phyloP scores from a whole-genome alignment of 2,113 vertebrate species.

The Rhodinocichla rosea region DNA sequence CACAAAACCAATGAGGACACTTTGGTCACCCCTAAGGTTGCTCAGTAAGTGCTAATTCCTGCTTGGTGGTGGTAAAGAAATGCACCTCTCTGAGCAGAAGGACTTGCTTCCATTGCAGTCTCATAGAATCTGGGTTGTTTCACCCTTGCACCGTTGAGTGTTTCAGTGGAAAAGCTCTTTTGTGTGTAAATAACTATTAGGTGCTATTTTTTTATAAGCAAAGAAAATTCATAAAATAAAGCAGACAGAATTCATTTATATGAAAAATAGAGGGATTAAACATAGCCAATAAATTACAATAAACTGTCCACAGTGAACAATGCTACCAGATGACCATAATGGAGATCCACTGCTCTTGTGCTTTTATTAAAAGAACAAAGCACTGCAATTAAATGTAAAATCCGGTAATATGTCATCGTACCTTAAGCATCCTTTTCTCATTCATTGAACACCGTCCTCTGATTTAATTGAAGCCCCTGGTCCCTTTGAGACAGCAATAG shows the following conservation, averaged over 20 bases:
- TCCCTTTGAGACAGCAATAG: conserved; percentile 54
- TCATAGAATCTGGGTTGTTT: neutral
- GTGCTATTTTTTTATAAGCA: neutral
- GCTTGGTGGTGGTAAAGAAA: neutral
- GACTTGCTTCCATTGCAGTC: neutral
- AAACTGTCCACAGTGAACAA: conserved; percentile 54
- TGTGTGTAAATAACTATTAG: conserved; percentile 44
- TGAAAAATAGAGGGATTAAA: conserved; percentile 49
- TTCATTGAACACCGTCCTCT: conserved; percentile 44
- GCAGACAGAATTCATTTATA: conserved; percentile 42
- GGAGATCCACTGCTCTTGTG: conserved; percentile 51
- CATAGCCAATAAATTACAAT: conserved; percentile 43
- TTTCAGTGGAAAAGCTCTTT: neutral
- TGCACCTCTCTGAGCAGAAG: neutral
- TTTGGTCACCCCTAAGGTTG: neutral
- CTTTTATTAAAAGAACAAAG: conserved; percentile 71
- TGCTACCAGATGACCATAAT: conserved; percentile 62
- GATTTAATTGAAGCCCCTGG: conserved; percentile 54
- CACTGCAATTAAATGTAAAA: conserved; percentile 67
- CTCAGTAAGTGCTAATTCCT: neutral
- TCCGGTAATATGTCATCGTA: conserved; percentile 57
- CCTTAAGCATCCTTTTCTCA: conserved; percentile 60
- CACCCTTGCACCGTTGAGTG: neutral
- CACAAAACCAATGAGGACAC: rapidly evolving
- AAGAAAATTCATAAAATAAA: conserved; percentile 33